These are phyloP conservation scores for Volucella inflata DNA, from an alignment of 2,888 invertebrate species.

Conservation along the genomic window DNA sequence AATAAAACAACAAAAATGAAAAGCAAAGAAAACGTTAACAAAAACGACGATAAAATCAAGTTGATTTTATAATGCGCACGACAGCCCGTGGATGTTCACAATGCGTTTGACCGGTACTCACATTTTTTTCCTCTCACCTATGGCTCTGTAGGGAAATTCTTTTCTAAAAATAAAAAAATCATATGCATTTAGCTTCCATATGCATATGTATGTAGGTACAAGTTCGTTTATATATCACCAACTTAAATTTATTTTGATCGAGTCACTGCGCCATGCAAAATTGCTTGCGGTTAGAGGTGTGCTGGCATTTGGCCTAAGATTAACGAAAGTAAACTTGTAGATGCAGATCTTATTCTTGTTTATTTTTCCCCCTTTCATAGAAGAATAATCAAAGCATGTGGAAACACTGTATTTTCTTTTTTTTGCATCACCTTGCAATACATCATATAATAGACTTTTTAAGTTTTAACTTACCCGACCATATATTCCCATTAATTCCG, in stretches of 20 bases:
- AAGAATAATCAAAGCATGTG: no score
- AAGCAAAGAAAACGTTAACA: background rate
- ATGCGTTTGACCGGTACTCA: background rate
- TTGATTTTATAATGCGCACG: no score
- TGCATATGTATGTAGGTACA: background rate
- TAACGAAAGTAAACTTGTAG: slow-evolving; percentile 5
- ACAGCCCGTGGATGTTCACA: background rate
- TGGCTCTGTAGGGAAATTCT: slow-evolving; percentile 2
- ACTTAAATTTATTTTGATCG: slow-evolving; percentile 1
- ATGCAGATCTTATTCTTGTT: background rate
- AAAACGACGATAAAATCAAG: background rate
- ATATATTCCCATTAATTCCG: slow-evolving; percentile 92
- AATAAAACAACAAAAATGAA: slow-evolving; percentile 1
- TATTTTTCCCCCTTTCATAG: no score
- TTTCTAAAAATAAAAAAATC: background rate
- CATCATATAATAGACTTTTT: no score
- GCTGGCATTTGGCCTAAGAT: slow-evolving; percentile 42
- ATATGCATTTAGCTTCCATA: slow-evolving; percentile 17
- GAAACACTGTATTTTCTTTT: no score
- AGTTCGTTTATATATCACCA: background rate
- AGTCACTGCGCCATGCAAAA: background rate
- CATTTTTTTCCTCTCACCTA: slow-evolving; percentile 33
- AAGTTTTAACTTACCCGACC: slow-evolving; percentile 88
- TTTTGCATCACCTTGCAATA: no score
- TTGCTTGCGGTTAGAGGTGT: slow-evolving; percentile 32